phyloP scores from a whole-genome alignment of 2,797 vertebrate species.

The Pangasius krempfi region DNA sequence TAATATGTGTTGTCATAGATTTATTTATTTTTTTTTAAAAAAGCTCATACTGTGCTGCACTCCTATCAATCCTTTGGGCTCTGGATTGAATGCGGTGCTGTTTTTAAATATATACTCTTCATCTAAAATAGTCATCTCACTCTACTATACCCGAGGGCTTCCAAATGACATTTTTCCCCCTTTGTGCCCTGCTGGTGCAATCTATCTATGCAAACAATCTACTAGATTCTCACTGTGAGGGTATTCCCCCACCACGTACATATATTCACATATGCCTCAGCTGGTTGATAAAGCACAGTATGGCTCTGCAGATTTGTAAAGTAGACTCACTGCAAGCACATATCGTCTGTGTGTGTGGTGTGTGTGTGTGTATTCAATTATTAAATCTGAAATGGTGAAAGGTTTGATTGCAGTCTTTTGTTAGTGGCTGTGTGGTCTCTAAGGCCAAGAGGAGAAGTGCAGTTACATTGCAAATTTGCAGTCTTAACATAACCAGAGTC shows the following conservation, averaged over 20 bases:
- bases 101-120: background rate
- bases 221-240: background rate
- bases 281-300: background rate
- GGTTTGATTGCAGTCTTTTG: background rate
- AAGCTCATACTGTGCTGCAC: background rate
- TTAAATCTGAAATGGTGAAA: background rate
- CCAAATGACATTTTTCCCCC: background rate
- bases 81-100: background rate
- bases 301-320: background rate
- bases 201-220: background rate
- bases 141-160: background rate
- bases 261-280: background rate
- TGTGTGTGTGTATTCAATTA: background rate
- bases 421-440: background rate
- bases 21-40: background rate
- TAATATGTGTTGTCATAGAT: background rate
- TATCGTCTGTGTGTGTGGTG: no score
- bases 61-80: background rate
- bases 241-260: background rate
- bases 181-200: background rate
- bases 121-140: background rate
- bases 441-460: background rate
- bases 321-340: no score
- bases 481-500: background rate
- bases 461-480: background rate